Conservation (phyloP, 2,113 vertebrate genomes). For the Sorex fumeus region DNA sequence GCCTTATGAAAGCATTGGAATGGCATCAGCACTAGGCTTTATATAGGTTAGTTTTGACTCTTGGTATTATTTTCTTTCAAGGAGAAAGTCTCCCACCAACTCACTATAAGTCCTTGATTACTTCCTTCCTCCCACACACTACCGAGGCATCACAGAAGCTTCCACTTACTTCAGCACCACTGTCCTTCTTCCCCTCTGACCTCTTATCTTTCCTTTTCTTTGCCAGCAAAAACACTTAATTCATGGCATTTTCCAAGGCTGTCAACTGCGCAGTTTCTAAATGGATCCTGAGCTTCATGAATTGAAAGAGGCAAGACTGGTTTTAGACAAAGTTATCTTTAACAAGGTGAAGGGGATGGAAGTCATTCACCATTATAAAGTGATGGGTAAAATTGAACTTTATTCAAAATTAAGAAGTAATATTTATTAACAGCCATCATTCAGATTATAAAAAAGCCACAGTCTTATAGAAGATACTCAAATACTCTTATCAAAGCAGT, state of each 20-base stretch:
- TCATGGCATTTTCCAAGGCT: conserved; percentile 10
- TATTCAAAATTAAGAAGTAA: conserved; percentile 13
- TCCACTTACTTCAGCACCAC: not conserved
- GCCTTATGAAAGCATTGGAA: not conserved
- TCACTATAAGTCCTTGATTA: not conserved
- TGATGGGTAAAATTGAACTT: not conserved
- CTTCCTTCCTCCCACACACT: no score
- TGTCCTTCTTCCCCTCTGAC: not conserved
- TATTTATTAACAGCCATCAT: not conserved
- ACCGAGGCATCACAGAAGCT: not conserved
- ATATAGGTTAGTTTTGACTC: not conserved
- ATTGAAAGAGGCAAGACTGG: conserved; percentile 45
- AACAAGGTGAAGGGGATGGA: not conserved
- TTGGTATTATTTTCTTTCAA: conserved; percentile 8
- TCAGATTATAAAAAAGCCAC: conserved; percentile 55
- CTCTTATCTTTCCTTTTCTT: not conserved
- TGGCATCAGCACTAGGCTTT: not conserved
- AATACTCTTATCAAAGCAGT: not conserved
- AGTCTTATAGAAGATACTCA: not conserved
- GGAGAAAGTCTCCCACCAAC: not conserved
- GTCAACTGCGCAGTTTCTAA: conserved; percentile 1
- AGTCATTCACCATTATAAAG: not conserved
- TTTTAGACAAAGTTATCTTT: conserved; percentile 7
- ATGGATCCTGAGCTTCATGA: not conserved
- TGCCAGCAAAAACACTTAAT: not conserved